Evolutionary conservation across 2,113 vertebrate species (phyloP).

Genomic region (Mola mola): DNA sequence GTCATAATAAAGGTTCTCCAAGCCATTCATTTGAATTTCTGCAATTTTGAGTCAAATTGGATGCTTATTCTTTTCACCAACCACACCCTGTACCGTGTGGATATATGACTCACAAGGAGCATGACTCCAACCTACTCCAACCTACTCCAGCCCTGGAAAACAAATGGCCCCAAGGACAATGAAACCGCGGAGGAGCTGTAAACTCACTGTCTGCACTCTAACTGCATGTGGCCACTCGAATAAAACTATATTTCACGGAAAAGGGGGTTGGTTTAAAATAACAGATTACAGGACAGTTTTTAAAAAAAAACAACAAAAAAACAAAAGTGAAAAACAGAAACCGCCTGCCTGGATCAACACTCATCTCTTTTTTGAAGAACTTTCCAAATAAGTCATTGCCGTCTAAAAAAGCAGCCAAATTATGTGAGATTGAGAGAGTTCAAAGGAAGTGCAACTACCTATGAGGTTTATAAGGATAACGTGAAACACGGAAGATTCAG

Average conservation of each 20-base stretch:
- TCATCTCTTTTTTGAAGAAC: conserved; percentile 12
- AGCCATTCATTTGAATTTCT: conserved; percentile 52
- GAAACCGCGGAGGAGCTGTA: conserved; percentile 45
- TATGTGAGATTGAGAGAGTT: conserved; percentile 1
- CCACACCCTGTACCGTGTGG: conserved; percentile 68
- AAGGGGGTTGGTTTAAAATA: conserved; percentile 20
- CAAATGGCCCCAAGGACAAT: conserved; percentile 62
- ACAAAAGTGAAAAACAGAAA: conserved; percentile 1
- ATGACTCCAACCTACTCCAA: conserved; percentile 71
- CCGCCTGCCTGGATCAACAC: conserved; percentile 4
- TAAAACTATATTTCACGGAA: conserved; percentile 50
- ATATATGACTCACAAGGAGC: conserved; percentile 68
- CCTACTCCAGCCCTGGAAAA: conserved; percentile 63
- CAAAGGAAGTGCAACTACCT: neutral
- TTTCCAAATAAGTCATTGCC: neutral
- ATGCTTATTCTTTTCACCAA: conserved; percentile 54
- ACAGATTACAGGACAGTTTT: conserved; percentile 28
- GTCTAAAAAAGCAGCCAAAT: conserved; percentile 12
- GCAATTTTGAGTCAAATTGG: conserved; percentile 63
- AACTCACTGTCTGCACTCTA: conserved; percentile 30
- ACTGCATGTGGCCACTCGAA: conserved; percentile 53
- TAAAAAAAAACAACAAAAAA: neutral
- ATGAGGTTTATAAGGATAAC: conserved; percentile 3
- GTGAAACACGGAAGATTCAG: no score
- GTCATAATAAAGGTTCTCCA: conserved; percentile 31